Evolutionary conservation across 2,113 vertebrate genomes (phyloP), one percentile per base, ranked within the genome.

Genomic region (Equus przewalskii): DNA sequence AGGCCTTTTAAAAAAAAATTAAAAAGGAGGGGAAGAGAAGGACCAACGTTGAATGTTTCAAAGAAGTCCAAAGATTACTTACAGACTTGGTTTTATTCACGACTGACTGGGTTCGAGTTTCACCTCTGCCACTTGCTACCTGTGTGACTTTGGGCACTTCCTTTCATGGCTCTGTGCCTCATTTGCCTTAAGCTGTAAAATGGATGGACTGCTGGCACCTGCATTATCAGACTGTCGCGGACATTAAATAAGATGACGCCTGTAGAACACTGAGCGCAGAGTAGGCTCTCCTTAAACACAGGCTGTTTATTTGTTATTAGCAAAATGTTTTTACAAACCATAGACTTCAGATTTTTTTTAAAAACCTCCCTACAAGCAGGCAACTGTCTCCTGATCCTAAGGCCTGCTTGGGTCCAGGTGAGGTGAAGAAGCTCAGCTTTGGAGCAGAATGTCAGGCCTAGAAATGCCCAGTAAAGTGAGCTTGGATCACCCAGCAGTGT

Each of bases 321-420:
- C 46, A 75, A 93, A 94, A 84, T n/a, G 14, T 16, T 89, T 89
- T 87, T 87, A 65, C 44, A 97, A 92, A 78, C 56, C 56, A 78
- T 60, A 41, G 33, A 21, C 46, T 89, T 92, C 12, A 88, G 75
- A 24, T 11, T 90, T 62, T 30, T 72, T 79, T 65, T 13, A 24
- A 33, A 75, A 80, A 67, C 18, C 46, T 91, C 49, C 36, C 72
- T 36, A 30, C 0, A 9, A 81, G 30, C 56, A 56, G 21, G 5
- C 70, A 81, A 30, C 58, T 79, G 19, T 69, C 73, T 90, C n/a
- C 26, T 28, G 49, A 76, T 24, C 21, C 44, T 44, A 64, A 65
- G 49, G 51, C n/a, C 3, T 79, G 49, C 13, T 83, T 65, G 30
- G 7, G 11, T 41, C 14, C 2, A 22, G 12, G 19, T 6, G 9